Evolutionary conservation across 2,113 vertebrate genomes (phyloP), one percentile per base, ranked within the genome.

Genomic region (Microtus pennsylvanicus): DNA sequence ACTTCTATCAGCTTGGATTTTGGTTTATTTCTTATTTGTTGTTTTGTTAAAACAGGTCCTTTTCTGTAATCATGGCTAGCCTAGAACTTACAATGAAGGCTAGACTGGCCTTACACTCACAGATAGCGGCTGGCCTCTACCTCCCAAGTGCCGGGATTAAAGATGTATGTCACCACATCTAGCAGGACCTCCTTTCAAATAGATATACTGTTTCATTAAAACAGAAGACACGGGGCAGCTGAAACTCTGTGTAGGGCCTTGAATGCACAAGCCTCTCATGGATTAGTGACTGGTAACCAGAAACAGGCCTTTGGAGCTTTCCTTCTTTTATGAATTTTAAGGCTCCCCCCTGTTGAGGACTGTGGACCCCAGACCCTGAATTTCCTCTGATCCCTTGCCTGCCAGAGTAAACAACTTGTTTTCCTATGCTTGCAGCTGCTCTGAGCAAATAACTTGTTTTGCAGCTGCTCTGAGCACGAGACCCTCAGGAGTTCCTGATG

Each of bases 261-360:
- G 97, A 98, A 98, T 63, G 91, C 17, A 69, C 93, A 96, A 97
- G 90, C 77, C 75, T 67, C 0, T 85, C 75, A 86, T 33, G 93
- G 77, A 90, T 90, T 92, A 7, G 92, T 98, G 92, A 94, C 61
- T 82, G 95, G 77, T 92, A 98, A 98, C 98, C 96, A 97, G 96
- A 98, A 98, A 0, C 97, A 98, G 98, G 97, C 92, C 92, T 97
- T 21, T 95, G 67, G 70, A 47, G 4, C 26, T 11, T 13, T 91
- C 91, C 77, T 91, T 50, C 74, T 91, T 91, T 92, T n/a, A 83
- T n/a, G 77, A 33, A 85, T 86, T 61, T 94, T 74, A 50, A 19
- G 85, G 55, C 55, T 58, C 45, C 17, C 55, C 55, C 16, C 55
- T 55, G 16, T 55, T 55, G 55, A 16, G 55, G 55, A 55, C 16